A percentile compares a stretch with the other conserved stretches of the same genome.
Evolutionary conservation across 2,797 vertebrate species (phyloP).

Genomic region (Melopsittacus undulatus): DNA sequence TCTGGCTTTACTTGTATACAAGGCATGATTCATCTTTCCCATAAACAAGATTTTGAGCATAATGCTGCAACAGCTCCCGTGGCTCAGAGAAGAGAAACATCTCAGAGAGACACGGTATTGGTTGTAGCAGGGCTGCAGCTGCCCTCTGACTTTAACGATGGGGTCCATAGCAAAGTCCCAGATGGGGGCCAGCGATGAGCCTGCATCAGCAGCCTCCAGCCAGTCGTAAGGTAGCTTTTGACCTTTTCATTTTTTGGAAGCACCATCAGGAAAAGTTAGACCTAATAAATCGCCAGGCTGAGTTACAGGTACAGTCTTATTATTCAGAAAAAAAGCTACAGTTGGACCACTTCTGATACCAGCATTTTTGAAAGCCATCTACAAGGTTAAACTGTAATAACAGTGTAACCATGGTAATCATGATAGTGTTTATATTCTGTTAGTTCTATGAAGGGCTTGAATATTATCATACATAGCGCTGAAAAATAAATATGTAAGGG

Average conservation of each 20-base stretch:
- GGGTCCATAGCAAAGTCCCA: fast-evolving
- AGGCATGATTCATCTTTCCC: not conserved
- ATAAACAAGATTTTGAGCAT: not conserved
- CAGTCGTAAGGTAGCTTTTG: not conserved
- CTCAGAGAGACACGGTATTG: fast-evolving
- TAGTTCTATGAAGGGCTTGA: not conserved
- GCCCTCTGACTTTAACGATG: not conserved
- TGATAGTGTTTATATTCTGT: not conserved
- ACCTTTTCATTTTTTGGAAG: not conserved
- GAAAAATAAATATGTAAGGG: not conserved
- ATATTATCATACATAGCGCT: not conserved
- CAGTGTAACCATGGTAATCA: not conserved
- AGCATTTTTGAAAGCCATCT: not conserved
- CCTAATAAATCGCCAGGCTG: not conserved
- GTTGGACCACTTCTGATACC: not conserved
- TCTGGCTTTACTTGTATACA: not conserved
- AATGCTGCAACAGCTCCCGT: not conserved
- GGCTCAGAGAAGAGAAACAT: fast-evolving
- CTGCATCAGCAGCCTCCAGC: not conserved
- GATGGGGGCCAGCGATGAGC: not conserved
- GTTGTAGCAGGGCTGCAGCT: not conserved
- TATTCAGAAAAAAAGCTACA: not conserved
- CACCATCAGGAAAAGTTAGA: not conserved
- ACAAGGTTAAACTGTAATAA: not conserved
- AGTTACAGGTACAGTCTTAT: not conserved